These are phyloP conservation scores for Meloe dianella DNA, from an alignment of 2,888 invertebrate species.

Conservation along the genomic window DNA sequence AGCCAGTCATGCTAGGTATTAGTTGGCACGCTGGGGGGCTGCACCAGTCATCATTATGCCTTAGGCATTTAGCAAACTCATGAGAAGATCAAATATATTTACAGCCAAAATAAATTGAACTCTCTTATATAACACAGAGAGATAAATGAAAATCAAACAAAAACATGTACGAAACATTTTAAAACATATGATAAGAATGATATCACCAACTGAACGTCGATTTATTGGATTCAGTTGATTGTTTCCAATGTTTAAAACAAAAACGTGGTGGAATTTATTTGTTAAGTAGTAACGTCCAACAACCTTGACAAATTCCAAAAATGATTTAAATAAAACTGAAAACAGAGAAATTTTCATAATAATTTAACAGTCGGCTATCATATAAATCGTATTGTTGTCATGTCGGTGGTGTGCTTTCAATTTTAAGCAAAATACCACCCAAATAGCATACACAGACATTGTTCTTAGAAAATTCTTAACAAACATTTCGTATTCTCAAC, in stretches of 20 bases:
- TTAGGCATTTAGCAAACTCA: slow-evolving; percentile 43
- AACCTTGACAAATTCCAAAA: not conserved
- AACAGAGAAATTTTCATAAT: slow-evolving; percentile 1
- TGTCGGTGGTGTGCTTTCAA: slow-evolving; percentile 34
- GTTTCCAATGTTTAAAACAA: not conserved
- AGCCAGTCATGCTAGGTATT: slow-evolving; percentile 58
- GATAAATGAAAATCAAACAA: not conserved
- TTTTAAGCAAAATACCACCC: slow-evolving; percentile 44
- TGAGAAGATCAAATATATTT: slow-evolving; percentile 36
- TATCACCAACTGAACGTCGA: not conserved
- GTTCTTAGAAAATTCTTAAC: slow-evolving; percentile 35
- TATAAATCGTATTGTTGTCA: slow-evolving; percentile 20
- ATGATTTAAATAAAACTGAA: not conserved
- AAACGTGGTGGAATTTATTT: not conserved
- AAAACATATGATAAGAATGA: not conserved
- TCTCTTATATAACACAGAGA: no score
- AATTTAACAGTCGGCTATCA: not conserved
- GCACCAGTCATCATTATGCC: slow-evolving; percentile 53
- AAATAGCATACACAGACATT: slow-evolving; percentile 36
- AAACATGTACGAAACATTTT: not conserved
- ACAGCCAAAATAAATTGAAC: not conserved
- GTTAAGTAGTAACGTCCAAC: not conserved
- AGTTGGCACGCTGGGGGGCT: slow-evolving; percentile 54
- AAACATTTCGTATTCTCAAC: slow-evolving; percentile 37
- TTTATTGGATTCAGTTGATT: not conserved